Evolutionary conservation across 2,888 invertebrate genomes (phyloP), one percentile per base, ranked within the genome.

Genomic region (Girardia tigrina): DNA sequence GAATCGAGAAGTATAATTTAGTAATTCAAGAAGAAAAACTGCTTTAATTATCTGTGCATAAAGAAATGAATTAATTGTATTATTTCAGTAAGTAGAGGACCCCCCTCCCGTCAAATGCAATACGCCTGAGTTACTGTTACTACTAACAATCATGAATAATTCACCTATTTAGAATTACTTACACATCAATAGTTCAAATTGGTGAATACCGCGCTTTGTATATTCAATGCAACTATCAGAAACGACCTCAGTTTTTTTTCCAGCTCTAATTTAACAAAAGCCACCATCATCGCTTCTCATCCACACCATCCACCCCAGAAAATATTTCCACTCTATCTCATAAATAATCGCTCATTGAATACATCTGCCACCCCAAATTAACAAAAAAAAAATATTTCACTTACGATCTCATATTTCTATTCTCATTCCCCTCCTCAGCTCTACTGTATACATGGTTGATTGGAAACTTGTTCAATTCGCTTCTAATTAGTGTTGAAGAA

Each of bases 1-100:
- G n/a, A n/a, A n/a, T n/a, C n/a, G n/a, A n/a, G 56, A 56, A 56
- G 56, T 56, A 56, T 56, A 56, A 56, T 56, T 56, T 56, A 56
- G 56, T 56, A 56, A 56, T 56, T 56, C 56, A 56, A 56, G 56
- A 56, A 56, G 56, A 56, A 56, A 56, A 56, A 56, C 56, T 56
- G 56, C 56, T 56, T 56, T 56, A 56, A 56, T 56, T 56, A 56
- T 56, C 56, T 56, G 56, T 56, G 56, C 56, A 12, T n/a, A 56
- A 56, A 56, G 56, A 56, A n/a, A 56, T 16, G 56, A 56, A 4
- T 56, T 56, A 56, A 56, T 56, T 56, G 56, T 56, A 56, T 56
- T 56, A 56, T 56, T 56, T 56, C 56, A 56, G n/a, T 56, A 56
- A 56, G 56, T 12, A n/a, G n/a, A 56, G n/a, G n/a, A 20, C 56